Conservation (phyloP, 2,888 invertebrate species). For the Polietes domitor region DNA sequence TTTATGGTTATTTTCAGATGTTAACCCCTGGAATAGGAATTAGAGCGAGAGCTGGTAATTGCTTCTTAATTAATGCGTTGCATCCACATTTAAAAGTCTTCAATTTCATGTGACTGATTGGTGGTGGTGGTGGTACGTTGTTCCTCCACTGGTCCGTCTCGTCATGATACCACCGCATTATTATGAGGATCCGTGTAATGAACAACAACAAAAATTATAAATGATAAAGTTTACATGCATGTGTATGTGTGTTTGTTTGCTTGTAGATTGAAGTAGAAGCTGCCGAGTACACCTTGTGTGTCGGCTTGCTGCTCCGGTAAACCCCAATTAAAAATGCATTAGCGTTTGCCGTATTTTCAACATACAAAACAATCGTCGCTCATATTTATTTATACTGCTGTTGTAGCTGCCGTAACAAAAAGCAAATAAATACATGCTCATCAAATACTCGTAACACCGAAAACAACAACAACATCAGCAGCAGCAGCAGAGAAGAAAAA, state of each 20-base stretch:
- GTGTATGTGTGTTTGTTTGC: constrained; percentile 7
- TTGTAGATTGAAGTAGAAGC: too few relatives aligned
- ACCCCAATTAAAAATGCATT: constrained; percentile 80
- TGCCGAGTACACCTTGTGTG: constrained; percentile 16
- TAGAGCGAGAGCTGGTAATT: constrained; percentile 29
- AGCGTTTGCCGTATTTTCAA: constrained; percentile 70
- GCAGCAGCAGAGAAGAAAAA: neutral
- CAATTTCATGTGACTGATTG: constrained; percentile 1
- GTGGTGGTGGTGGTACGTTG: neutral
- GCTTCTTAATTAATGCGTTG: constrained; percentile 38
- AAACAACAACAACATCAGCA: neutral
- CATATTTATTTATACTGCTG: constrained; percentile 22
- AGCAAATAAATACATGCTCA: constrained; percentile 34
- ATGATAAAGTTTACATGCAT: constrained; percentile 24
- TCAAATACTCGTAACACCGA: constrained; percentile 11
- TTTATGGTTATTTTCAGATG: constrained; percentile 27
- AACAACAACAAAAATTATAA: constrained; percentile 10
- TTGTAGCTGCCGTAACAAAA: constrained; percentile 11
- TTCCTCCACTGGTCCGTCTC: neutral
- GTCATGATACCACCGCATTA: neutral
- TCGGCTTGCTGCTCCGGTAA: constrained; percentile 15
- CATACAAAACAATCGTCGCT: neutral
- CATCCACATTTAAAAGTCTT: constrained; percentile 21
- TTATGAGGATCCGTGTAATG: constrained; percentile 23
- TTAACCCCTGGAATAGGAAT: neutral